phyloP scores from a whole-genome alignment of 2,797 vertebrate species.

The Sparus aurata region DNA sequence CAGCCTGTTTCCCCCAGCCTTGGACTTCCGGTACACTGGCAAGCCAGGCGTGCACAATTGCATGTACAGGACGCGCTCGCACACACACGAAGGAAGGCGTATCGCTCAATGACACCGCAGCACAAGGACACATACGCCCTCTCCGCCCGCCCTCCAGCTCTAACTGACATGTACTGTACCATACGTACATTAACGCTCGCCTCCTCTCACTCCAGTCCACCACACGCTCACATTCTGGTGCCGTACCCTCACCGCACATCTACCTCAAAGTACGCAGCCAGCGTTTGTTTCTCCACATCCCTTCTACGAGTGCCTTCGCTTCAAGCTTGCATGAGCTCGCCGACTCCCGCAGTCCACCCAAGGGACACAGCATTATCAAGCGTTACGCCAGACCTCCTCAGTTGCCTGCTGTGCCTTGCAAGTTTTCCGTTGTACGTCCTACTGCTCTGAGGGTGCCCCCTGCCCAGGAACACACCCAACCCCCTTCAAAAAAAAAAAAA shows the following conservation, averaged over 20 bases:
- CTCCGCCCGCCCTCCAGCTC: constrained; percentile 36
- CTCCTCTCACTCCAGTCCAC: constrained; percentile 20
- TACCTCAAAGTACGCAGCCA: constrained; percentile 26
- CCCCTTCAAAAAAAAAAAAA: constrained; percentile 13
- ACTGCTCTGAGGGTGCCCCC: constrained; percentile 55
- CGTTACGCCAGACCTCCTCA: constrained; percentile 42
- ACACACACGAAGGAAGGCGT: neutral
- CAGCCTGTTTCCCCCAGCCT: constrained; percentile 26
- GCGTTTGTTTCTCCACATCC: constrained; percentile 33
- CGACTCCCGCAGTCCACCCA: constrained; percentile 37
- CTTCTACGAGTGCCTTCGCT: constrained; percentile 40
- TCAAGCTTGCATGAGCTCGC: constrained; percentile 44
- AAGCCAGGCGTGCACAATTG: constrained; percentile 33
- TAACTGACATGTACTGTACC: constrained; percentile 24
- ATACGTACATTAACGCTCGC: constrained; percentile 31
- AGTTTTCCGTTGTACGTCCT: constrained; percentile 60
- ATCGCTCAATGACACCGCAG: constrained; percentile 12
- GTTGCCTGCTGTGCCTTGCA: constrained; percentile 59
- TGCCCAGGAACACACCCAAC: constrained; percentile 52
- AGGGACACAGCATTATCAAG: constrained; percentile 53
- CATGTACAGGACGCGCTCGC: constrained; percentile 39
- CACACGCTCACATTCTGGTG: constrained; percentile 20
- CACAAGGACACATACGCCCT: constrained; percentile 12
- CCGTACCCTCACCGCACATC: constrained; percentile 22
- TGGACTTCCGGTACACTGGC: constrained; percentile 51